Conservation (phyloP, 2,888 invertebrate species). For the Drosophila borborema region DNA sequence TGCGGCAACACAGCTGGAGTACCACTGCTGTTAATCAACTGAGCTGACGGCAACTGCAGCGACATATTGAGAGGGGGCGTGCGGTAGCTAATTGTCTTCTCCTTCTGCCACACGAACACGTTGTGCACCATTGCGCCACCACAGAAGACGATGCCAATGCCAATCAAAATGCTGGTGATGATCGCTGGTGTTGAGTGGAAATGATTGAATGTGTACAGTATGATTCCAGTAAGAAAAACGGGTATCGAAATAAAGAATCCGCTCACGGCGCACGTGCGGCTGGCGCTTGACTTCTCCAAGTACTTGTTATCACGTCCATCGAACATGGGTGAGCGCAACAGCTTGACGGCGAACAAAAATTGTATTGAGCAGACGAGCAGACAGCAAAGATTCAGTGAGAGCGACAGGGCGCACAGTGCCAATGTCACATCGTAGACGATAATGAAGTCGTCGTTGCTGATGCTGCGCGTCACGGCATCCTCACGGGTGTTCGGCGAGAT, state of each 20-base stretch:
- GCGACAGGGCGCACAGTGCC: slow-evolving; percentile 94
- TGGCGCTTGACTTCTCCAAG: slow-evolving; percentile 95
- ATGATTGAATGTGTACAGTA: slow-evolving; percentile 96
- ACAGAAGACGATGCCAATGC: slow-evolving; percentile 96
- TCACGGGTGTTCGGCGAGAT: slow-evolving; percentile 89
- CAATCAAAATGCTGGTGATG: slow-evolving; percentile 94
- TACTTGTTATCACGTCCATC: slow-evolving; percentile 94
- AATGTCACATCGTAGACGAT: slow-evolving; percentile 96
- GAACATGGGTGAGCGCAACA: slow-evolving; percentile 93
- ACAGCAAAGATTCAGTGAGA: slow-evolving; percentile 95
- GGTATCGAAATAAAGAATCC: slow-evolving; percentile 98
- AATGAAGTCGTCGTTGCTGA: slow-evolving; percentile 91
- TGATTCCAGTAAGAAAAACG: slow-evolving; percentile 96
- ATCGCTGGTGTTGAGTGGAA: slow-evolving; percentile 96
- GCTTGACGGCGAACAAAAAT: slow-evolving; percentile 96
- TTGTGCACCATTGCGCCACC: slow-evolving; percentile 97
- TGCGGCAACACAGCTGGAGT: slow-evolving; percentile 24
- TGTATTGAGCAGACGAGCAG: slow-evolving; percentile 97
- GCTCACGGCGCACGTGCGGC: slow-evolving; percentile 95
- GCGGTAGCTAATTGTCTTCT: slow-evolving; percentile 92
- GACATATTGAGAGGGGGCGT: slow-evolving; percentile 80
- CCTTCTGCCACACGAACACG: slow-evolving; percentile 96
- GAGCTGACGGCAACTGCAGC: slow-evolving; percentile 64
- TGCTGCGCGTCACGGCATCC: slow-evolving; percentile 85
- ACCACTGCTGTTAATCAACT: slow-evolving; percentile 63